Evolutionary conservation across 2,113 vertebrate genomes (phyloP).

Genomic region (Ardeotis arabs): DNA sequence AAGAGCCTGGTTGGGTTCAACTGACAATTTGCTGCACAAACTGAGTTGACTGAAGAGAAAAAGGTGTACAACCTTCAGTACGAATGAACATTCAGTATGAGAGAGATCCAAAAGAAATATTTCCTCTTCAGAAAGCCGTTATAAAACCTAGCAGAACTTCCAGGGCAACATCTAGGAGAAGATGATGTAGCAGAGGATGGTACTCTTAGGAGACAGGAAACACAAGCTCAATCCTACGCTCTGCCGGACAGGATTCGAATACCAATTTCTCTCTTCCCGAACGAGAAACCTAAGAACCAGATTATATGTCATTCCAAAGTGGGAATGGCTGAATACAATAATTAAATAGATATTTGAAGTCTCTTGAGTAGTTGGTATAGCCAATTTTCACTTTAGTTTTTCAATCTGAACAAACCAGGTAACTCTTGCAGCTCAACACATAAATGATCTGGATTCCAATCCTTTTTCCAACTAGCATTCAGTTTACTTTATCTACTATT

Average conservation of each 20-base stretch:
- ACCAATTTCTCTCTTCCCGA: background rate
- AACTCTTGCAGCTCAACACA: background rate
- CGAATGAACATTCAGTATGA: background rate
- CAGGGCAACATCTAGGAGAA: background rate
- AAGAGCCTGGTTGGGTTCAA: background rate
- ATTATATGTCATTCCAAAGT: background rate
- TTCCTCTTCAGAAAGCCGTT: background rate
- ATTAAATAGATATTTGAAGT: background rate
- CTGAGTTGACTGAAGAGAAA: background rate
- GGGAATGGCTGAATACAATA: background rate
- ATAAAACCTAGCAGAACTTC: background rate
- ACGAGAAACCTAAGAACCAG: background rate
- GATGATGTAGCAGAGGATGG: no score
- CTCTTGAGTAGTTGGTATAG: background rate
- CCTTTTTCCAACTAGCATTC: background rate
- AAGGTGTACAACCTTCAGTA: background rate
- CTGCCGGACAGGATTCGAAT: rapidly evolving
- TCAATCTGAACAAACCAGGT: background rate
- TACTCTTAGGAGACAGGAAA: background rate
- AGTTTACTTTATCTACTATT: background rate
- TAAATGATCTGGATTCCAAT: background rate
- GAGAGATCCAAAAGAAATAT: background rate
- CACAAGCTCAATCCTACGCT: background rate
- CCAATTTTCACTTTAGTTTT: background rate
- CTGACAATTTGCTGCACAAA: background rate